phyloP scores from a whole-genome alignment of 2,113 vertebrate species.

The Bos indicus region DNA sequence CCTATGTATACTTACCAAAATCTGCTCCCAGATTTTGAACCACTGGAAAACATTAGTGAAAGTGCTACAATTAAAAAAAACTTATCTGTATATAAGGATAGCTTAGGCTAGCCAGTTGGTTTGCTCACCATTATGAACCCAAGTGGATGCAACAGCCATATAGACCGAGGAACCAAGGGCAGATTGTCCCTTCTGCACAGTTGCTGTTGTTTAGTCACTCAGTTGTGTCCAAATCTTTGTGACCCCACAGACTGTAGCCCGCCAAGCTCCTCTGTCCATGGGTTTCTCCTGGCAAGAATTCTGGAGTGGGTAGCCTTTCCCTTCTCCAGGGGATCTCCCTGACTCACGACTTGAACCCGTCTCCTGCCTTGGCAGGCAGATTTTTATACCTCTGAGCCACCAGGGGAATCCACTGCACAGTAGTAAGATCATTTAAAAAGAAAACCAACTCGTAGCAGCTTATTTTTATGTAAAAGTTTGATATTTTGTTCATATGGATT shows the following conservation, averaged over 20 bases:
- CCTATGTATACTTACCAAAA: not conserved
- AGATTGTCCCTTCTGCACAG: not conserved
- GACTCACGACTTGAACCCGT: not conserved
- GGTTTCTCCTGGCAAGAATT: not conserved
- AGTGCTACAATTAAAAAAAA: not conserved
- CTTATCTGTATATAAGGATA: not conserved
- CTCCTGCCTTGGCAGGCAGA: rapidly evolving
- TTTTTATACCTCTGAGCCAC: not conserved
- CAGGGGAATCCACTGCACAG: not conserved
- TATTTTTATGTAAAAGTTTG: not conserved
- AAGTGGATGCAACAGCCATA: rapidly evolving
- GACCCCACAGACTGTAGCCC: not conserved
- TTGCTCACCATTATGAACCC: not conserved
- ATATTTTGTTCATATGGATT: not conserved
- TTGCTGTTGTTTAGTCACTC: not conserved
- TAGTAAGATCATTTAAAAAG: not conserved
- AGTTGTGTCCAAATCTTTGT: not conserved
- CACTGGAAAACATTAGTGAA: not conserved
- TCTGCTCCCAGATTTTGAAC: not conserved
- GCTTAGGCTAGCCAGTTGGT: rapidly evolving
- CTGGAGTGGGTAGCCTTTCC: not conserved
- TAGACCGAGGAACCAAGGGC: not conserved
- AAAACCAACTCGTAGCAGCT: not conserved
- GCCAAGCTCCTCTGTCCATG: not conserved
- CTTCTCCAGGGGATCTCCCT: not conserved